A percentile compares a stretch with the other conserved stretches of the same genome.
Conservation (phyloP, 2,113 vertebrate genomes). For the Vireo altiloquus region DNA sequence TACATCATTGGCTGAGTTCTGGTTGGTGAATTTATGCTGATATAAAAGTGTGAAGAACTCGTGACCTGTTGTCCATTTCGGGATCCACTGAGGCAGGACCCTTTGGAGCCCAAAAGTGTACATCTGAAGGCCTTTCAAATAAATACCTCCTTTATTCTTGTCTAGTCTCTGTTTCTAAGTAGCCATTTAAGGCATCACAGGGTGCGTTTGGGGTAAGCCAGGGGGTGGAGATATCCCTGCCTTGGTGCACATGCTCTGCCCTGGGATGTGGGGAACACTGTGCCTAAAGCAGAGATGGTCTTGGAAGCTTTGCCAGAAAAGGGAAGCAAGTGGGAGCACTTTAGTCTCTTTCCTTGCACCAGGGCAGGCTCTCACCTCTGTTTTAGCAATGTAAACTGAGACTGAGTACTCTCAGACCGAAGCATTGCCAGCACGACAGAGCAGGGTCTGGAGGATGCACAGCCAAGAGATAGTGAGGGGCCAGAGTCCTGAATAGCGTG, state of each 20-base stretch:
- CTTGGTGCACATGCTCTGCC: rapidly evolving
- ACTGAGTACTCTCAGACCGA: background rate
- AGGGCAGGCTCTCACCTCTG: rapidly evolving
- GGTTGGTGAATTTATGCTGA: no score
- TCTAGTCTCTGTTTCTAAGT: no score
- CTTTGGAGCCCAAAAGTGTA: no score
- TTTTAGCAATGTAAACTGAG: background rate
- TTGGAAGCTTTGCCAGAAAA: background rate
- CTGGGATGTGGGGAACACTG: background rate
- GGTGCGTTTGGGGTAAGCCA: background rate
- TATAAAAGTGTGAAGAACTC: no score
- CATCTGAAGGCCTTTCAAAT: no score
- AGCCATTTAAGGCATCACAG: no score
- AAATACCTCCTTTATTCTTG: no score
- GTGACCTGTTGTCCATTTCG: no score
- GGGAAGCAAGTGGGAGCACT: rapidly evolving
- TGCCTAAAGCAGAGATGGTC: background rate
- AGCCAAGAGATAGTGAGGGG: background rate
- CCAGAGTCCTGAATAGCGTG: rapidly evolving
- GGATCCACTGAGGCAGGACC: no score
- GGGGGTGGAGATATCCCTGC: rapidly evolving
- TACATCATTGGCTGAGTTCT: no score
- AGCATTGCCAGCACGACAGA: background rate
- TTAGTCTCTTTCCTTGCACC: background rate
- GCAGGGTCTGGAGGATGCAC: background rate